Conservation (phyloP, 2,797 vertebrate genomes). For the Chloroceryle inda region DNA sequence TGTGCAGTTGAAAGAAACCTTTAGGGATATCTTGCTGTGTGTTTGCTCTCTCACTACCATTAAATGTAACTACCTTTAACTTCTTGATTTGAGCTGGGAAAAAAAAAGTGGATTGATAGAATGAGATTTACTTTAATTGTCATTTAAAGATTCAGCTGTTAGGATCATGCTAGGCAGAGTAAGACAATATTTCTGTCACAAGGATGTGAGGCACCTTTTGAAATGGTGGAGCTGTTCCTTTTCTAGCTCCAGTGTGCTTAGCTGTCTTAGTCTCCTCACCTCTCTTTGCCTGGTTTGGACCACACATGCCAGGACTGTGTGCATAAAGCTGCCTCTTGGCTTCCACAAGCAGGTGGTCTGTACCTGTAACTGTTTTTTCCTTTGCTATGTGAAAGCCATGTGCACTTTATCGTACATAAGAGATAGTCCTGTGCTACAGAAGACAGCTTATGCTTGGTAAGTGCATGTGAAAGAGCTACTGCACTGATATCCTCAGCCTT, state of each 20-base stretch:
- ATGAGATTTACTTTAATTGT: neutral
- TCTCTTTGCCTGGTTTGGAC: neutral
- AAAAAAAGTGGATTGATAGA: neutral
- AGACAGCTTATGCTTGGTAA: neutral
- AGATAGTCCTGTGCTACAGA: neutral
- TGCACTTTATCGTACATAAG: neutral
- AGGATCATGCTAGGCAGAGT: neutral
- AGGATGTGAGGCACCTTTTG: neutral
- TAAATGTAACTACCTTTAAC: neutral
- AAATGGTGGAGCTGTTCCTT: neutral
- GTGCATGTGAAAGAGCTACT: neutral
- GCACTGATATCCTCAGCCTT: neutral
- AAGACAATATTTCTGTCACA: neutral
- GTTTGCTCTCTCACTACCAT: neutral
- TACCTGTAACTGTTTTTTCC: neutral
- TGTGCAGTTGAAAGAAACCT: neutral
- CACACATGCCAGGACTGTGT: rapidly evolving
- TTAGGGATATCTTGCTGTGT: neutral
- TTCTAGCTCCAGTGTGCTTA: neutral
- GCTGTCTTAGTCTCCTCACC: neutral
- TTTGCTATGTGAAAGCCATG: neutral
- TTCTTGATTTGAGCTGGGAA: neutral
- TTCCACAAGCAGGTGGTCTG: neutral
- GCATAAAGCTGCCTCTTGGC: neutral
- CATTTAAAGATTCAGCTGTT: neutral